Conservation (phyloP, 37 sponge, comb jelly and placozoan genomes). For the Haliclona indistincta region DNA sequence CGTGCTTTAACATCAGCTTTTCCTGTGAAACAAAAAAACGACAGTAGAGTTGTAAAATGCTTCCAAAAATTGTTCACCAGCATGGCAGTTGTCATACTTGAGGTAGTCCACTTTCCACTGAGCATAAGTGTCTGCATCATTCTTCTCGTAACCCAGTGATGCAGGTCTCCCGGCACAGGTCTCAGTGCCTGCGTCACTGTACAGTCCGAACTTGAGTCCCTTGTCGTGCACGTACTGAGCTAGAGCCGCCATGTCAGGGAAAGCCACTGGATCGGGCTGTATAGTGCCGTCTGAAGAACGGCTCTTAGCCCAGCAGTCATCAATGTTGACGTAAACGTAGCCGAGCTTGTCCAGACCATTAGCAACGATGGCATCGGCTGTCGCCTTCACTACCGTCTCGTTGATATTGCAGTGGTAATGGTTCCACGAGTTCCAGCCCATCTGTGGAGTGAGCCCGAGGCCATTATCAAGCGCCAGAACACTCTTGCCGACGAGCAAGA, state of each 20-base stretch:
- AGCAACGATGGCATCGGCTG: constrained; percentile 56
- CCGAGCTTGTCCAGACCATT: constrained; percentile 56
- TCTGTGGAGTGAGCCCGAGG: constrained; percentile 73
- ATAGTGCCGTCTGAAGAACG: constrained; percentile 29
- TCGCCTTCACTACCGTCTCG: constrained; percentile 39
- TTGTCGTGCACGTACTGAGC: constrained; percentile 61
- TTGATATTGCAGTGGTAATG: constrained; percentile 67
- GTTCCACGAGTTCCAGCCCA: constrained; percentile 93
- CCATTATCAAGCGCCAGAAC: constrained; percentile 61
- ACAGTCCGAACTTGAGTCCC: constrained; percentile 81
- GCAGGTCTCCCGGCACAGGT: constrained; percentile 75
- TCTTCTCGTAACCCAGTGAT: constrained; percentile 67
- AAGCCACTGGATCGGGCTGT: constrained; percentile 55
- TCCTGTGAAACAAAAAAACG: too few species aligned
- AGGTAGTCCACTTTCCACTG: constrained; percentile 77
- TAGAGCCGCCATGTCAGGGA: constrained; percentile 76
- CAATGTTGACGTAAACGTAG: constrained; percentile 82
- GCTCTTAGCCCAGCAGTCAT: constrained; percentile 69
- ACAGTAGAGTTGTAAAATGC: too few species aligned
- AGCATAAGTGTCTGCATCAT: constrained; percentile 80
- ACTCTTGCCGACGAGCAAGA: neutral
- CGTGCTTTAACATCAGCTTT: too few species aligned
- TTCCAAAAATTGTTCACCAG: too few species aligned
- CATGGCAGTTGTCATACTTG: constrained; percentile 84
- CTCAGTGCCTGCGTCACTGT: constrained; percentile 82